A percentile compares a stretch with the other conserved stretches of the same genome.
phyloP scores from a whole-genome alignment of 2,113 vertebrate genomes.

The Mola mola region DNA sequence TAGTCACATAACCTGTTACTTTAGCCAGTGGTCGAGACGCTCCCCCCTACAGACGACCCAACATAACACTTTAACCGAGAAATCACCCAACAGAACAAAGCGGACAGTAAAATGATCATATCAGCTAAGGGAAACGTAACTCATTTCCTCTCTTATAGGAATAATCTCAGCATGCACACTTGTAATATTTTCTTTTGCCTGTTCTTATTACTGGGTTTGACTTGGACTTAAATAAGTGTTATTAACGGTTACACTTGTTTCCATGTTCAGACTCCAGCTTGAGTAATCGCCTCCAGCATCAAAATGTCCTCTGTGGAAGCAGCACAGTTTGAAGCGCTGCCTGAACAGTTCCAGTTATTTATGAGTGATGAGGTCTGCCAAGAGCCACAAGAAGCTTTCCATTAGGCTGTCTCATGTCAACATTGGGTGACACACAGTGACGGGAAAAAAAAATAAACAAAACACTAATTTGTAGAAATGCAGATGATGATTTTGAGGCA shows the following conservation, averaged over 20 bases:
- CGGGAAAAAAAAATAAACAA: neutral
- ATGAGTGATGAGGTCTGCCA: neutral
- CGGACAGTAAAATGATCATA: neutral
- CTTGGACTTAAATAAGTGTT: neutral
- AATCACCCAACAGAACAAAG: neutral
- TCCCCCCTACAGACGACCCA: slow-evolving; percentile 74
- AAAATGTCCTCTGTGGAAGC: slow-evolving; percentile 11
- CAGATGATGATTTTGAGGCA: slow-evolving; percentile 4
- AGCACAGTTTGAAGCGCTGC: neutral
- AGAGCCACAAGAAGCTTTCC: neutral
- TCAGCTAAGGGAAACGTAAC: no score
- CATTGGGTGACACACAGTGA: neutral
- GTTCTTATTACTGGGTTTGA: slow-evolving; percentile 1
- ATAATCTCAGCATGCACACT: no score
- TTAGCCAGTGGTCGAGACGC: fast-evolving
- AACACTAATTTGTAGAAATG: slow-evolving; percentile 1
- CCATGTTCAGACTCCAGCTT: neutral
- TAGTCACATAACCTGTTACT: slow-evolving; percentile 80
- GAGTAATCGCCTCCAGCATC: neutral
- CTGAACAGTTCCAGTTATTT: neutral
- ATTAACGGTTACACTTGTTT: neutral
- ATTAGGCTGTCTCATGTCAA: slow-evolving; percentile 4
- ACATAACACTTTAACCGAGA: slow-evolving; percentile 76
- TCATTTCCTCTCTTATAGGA: neutral
- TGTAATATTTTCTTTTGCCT: no score